phyloP scores from a whole-genome alignment of 2,113 vertebrate genomes.

The Solenodon paradoxus region DNA sequence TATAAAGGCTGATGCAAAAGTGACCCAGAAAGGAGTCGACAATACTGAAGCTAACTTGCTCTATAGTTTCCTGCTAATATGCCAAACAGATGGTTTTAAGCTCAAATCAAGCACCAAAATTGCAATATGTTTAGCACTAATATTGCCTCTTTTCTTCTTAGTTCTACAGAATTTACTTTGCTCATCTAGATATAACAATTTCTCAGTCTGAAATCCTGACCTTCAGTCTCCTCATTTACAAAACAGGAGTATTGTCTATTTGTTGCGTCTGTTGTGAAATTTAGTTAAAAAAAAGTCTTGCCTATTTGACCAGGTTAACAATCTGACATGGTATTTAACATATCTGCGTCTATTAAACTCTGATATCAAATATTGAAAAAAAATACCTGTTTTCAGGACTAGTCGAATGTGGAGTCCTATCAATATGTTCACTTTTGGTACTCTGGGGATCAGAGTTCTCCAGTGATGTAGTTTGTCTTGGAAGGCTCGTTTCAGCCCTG shows the following conservation, averaged over 20 bases:
- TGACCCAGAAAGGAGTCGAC: not conserved
- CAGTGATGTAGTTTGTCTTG: not conserved
- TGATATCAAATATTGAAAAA: not conserved
- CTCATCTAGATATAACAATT: not conserved
- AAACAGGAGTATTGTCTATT: not conserved
- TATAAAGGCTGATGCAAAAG: not conserved
- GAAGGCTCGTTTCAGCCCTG: not conserved
- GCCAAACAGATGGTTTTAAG: not conserved
- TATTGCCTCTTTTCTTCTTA: not conserved
- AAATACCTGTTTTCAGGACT: constrained; percentile 60
- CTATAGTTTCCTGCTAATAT: not conserved
- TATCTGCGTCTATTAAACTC: not conserved
- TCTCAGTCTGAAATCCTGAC: not conserved
- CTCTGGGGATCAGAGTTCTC: not conserved
- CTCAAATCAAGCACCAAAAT: not conserved
- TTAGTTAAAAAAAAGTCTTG: not conserved
- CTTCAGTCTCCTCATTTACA: not conserved
- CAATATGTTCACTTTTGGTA: not conserved
- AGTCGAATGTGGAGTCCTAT: not conserved
- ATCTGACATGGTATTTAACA: not conserved
- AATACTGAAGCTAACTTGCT: not conserved
- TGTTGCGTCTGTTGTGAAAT: not conserved
- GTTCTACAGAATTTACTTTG: not conserved
- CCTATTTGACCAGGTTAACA: not conserved
- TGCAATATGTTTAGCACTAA: not conserved